Conservation (phyloP, 2,888 invertebrate genomes). For the Atethmia centrago region DNA sequence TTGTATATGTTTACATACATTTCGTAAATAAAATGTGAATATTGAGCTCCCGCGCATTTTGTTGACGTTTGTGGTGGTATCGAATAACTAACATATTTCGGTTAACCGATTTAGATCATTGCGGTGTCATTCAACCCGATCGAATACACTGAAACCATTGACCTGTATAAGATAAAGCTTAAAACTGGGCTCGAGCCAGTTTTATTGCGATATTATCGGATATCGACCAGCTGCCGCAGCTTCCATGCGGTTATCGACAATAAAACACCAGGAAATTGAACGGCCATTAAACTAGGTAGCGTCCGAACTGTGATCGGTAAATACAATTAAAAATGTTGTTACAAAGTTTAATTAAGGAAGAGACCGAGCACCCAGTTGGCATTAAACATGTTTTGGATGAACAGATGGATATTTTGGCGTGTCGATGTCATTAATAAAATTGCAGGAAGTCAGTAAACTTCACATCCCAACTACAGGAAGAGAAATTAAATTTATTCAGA, state of each 20-base stretch:
- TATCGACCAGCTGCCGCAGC: constrained; percentile 57
- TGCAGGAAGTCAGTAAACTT: constrained; percentile 13
- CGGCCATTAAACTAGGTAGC: constrained; percentile 28
- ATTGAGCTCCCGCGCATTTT: constrained; percentile 40
- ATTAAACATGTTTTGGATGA: constrained; percentile 18
- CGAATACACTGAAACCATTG: constrained; percentile 75
- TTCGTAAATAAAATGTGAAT: constrained; percentile 34
- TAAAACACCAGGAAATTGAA: constrained; percentile 54
- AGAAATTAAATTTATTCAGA: background rate
- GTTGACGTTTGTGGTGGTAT: constrained; percentile 56
- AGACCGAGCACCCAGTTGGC: background rate
- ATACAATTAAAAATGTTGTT: constrained; percentile 29
- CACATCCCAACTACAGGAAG: background rate
- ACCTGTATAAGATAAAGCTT: constrained; percentile 79
- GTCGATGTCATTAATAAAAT: constrained; percentile 35
- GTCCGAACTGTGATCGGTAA: constrained; percentile 12
- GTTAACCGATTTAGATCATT: constrained; percentile 73
- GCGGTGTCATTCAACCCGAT: constrained; percentile 74
- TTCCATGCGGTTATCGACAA: constrained; percentile 54
- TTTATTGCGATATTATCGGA: constrained; percentile 70
- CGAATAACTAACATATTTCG: constrained; percentile 69
- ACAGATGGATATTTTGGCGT: constrained; percentile 1
- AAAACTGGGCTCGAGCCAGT: constrained; percentile 73
- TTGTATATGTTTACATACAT: constrained; percentile 39
- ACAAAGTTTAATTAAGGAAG: constrained; percentile 21